Evolutionary conservation across 2,797 vertebrate genomes (phyloP).

Genomic region (Alfaro cultratus): DNA sequence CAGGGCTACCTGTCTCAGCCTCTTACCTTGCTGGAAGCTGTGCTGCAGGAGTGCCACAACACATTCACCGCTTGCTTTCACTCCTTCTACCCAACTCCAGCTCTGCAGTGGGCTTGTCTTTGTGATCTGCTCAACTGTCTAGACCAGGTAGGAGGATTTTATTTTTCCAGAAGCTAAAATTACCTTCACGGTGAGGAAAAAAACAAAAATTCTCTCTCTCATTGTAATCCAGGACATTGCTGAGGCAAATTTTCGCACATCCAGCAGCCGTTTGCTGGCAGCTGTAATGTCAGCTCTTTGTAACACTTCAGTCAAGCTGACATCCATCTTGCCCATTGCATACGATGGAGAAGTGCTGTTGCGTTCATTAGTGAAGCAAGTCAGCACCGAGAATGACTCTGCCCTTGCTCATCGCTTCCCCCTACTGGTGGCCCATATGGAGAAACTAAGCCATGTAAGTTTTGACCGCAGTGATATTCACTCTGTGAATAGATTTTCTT

Average conservation of each 20-base stretch:
- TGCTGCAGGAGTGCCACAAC: conserved; percentile 97
- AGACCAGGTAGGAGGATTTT: conserved; percentile 85
- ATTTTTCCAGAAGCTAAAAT: background rate
- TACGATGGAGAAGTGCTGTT: conserved; percentile 95
- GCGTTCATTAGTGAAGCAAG: conserved; percentile 96
- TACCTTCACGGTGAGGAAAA: background rate
- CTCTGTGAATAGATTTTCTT: background rate
- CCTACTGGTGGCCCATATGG: conserved; percentile 97
- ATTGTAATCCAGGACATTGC: conserved; percentile 89
- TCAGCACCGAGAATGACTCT: conserved; percentile 98
- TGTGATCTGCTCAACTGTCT: conserved; percentile 97
- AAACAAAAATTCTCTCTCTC: background rate
- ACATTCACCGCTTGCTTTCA: conserved; percentile 99
- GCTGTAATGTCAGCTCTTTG: conserved; percentile 99
- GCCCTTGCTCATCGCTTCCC: conserved; percentile 96
- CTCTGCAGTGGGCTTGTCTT: conserved; percentile 97
- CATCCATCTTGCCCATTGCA: conserved; percentile 96
- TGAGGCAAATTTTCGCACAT: conserved; percentile 97
- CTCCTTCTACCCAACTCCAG: conserved; percentile 97
- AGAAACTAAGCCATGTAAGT: conserved; percentile 96
- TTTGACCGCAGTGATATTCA: background rate
- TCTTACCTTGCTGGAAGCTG: conserved; percentile 93
- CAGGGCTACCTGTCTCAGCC: conserved; percentile 97
- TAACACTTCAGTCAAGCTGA: conserved; percentile 96
- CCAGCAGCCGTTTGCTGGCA: conserved; percentile 94